Evolutionary conservation across 1,140 invertebrate genomes (phyloP).

Genomic region (Gonatopus flavifemur): DNA sequence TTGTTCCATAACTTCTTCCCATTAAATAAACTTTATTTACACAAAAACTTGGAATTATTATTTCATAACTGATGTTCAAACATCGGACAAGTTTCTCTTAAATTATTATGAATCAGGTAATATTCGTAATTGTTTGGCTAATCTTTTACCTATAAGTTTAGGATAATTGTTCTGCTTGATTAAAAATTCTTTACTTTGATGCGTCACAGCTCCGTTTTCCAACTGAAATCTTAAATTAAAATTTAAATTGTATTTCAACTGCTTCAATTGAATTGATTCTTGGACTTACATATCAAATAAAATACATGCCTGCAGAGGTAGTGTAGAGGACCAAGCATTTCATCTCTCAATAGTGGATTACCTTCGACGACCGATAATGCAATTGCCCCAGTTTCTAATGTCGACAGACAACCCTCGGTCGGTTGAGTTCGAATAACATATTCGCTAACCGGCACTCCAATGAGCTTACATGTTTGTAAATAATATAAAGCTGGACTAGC

Average conservation of each 20-base stretch:
- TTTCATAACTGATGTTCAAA: too few species aligned
- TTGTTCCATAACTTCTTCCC: background rate
- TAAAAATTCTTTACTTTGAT: conserved; percentile 89
- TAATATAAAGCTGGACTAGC: conserved; percentile 69
- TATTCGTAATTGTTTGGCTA: conserved; percentile 62
- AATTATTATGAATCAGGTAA: conserved; percentile 47
- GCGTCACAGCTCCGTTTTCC: conserved; percentile 86
- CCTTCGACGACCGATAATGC: conserved; percentile 78
- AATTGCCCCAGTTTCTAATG: conserved; percentile 85
- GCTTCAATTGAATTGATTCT: conserved; percentile 1
- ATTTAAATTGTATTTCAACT: conserved; percentile 26
- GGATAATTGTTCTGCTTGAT: conserved; percentile 84
- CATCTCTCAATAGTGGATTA: conserved; percentile 65
- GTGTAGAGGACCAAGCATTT: conserved; percentile 76
- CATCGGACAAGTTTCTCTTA: too few species aligned
- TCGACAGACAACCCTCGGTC: conserved; percentile 87
- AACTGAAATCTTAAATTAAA: conserved; percentile 66
- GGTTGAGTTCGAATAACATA: conserved; percentile 94
- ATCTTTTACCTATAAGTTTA: conserved; percentile 77
- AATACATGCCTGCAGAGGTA: conserved; percentile 70
- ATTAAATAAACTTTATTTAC: too few species aligned
- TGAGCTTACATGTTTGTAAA: conserved; percentile 75
- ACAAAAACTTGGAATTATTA: too few species aligned
- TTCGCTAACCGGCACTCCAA: conserved; percentile 71
- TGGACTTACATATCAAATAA: background rate